Conservation (phyloP, 1,140 invertebrate genomes). For the Zaprionus gabonicus region DNA sequence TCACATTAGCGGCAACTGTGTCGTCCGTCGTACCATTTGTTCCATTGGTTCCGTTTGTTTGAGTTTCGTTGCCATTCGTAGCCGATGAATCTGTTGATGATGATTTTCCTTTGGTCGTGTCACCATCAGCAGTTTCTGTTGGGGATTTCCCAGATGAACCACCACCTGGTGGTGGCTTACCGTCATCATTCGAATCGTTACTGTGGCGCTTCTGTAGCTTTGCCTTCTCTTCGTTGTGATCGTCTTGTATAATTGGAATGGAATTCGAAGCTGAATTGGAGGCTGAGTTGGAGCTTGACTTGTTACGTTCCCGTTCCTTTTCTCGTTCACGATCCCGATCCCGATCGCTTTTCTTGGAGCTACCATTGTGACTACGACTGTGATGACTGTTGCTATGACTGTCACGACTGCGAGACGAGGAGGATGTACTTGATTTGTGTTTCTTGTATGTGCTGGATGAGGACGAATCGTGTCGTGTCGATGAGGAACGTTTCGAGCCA, state of each 20-base stretch:
- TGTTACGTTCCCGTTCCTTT: slow-evolving; percentile 39
- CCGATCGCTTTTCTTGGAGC: slow-evolving; percentile 50
- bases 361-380: slow-evolving; percentile 58
- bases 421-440: slow-evolving; percentile 69
- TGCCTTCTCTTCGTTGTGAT: slow-evolving; percentile 64
- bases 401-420: slow-evolving; percentile 52
- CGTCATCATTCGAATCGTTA: slow-evolving; percentile 80
- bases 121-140: slow-evolving; percentile 7
- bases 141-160: slow-evolving; percentile 13
- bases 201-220: slow-evolving; percentile 65
- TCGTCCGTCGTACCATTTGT: slow-evolving; percentile 42
- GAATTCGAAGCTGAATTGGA: slow-evolving; percentile 33
- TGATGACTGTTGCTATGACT: slow-evolving; percentile 47
- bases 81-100: slow-evolving; percentile 18
- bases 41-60: slow-evolving; percentile 51
- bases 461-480: slow-evolving; percentile 55
- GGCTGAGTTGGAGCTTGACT: slow-evolving; percentile 51
- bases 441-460: slow-evolving; percentile 59
- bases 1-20: slow-evolving; percentile 37
- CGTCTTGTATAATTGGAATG: slow-evolving; percentile 51
- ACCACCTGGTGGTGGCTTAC: slow-evolving; percentile 43
- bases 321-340: slow-evolving; percentile 41
- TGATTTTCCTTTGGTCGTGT: slow-evolving; percentile 21
- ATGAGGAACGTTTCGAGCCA: slow-evolving; percentile 52
- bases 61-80: slow-evolving; percentile 48